phyloP scores from a whole-genome alignment of 2,113 vertebrate genomes.

The Rhegmatorhina hoffmannsi region DNA sequence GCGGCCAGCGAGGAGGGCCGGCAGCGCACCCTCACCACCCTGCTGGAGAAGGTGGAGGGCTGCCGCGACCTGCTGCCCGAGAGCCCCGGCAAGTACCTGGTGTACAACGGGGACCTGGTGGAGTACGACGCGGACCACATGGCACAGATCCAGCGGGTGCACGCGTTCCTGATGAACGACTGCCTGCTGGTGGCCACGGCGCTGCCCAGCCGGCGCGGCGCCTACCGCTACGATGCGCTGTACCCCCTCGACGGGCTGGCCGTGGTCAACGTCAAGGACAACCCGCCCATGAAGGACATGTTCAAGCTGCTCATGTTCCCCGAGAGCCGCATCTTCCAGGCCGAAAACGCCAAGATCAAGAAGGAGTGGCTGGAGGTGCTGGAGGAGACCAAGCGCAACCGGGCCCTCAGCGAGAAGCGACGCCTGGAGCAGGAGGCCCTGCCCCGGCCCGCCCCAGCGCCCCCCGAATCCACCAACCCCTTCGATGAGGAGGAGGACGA shows the following conservation, averaged over 20 bases:
- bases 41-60: slow-evolving; percentile 97
- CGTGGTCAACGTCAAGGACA: slow-evolving; percentile 97
- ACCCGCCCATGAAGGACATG: slow-evolving; percentile 99
- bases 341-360: slow-evolving; percentile 98
- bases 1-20: slow-evolving; percentile 85
- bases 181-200: slow-evolving; percentile 92
- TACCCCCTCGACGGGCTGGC: slow-evolving; percentile 93
- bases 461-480: slow-evolving; percentile 83
- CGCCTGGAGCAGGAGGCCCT: slow-evolving; percentile 85
- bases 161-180: slow-evolving; percentile 98
- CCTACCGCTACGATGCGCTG: slow-evolving; percentile 91
- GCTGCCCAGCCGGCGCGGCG: slow-evolving; percentile 87
- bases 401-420: slow-evolving; percentile 83
- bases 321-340: slow-evolving; percentile 95
- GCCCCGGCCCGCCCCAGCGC: slow-evolving; percentile 28
- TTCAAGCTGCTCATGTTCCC: slow-evolving; percentile 99
- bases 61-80: slow-evolving; percentile 91
- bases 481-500: slow-evolving; percentile 78
- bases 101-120: slow-evolving; percentile 95
- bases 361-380: slow-evolving; percentile 98
- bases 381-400: slow-evolving; percentile 93
- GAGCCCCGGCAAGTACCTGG: slow-evolving; percentile 90
- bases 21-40: slow-evolving; percentile 92
- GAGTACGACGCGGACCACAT: slow-evolving; percentile 97
- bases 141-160: slow-evolving; percentile 92